These are phyloP conservation scores for Pyrgus malvae DNA, from an alignment of 2,888 invertebrate species.

Conservation along the genomic window DNA sequence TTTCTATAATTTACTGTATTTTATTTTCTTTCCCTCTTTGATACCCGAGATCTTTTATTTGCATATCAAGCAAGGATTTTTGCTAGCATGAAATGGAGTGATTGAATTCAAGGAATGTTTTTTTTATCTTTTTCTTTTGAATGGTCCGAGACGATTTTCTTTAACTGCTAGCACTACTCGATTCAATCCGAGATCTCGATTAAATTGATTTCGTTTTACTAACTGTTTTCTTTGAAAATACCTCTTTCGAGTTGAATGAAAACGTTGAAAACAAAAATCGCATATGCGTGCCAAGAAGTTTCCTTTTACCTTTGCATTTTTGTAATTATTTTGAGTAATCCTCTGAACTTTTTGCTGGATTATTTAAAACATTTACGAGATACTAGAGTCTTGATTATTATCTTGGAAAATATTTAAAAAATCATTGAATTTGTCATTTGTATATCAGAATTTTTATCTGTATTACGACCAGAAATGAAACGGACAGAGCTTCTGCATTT, in stretches of 20 bases:
- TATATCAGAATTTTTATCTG: too few relatives aligned
- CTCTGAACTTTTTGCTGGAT: too few relatives aligned
- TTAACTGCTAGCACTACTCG: neutral
- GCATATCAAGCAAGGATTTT: constrained; percentile 13
- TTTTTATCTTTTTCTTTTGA: constrained; percentile 3
- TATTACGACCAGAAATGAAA: too few relatives aligned
- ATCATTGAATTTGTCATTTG: too few relatives aligned
- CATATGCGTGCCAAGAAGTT: too few relatives aligned
- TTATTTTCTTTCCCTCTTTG: constrained; percentile 19
- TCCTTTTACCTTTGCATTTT: too few relatives aligned
- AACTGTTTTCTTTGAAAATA: neutral
- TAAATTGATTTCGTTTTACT: constrained; percentile 3
- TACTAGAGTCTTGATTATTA: too few relatives aligned
- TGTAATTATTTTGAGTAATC: too few relatives aligned
- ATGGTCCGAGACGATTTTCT: constrained; percentile 4
- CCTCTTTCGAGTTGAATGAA: neutral
- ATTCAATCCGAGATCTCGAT: constrained; percentile 5
- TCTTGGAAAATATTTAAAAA: too few relatives aligned
- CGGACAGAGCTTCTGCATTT: too few relatives aligned
- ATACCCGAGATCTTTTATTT: constrained; percentile 15
- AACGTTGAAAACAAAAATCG: too few relatives aligned
- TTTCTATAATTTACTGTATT: constrained; percentile 27
- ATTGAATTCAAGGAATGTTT: constrained; percentile 20
- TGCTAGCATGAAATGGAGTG: constrained; percentile 20
- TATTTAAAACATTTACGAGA: too few relatives aligned